Base-by-base conservation (phyloP, 1,140 invertebrate genomes). In the Calephelis nemesis region DNA sequence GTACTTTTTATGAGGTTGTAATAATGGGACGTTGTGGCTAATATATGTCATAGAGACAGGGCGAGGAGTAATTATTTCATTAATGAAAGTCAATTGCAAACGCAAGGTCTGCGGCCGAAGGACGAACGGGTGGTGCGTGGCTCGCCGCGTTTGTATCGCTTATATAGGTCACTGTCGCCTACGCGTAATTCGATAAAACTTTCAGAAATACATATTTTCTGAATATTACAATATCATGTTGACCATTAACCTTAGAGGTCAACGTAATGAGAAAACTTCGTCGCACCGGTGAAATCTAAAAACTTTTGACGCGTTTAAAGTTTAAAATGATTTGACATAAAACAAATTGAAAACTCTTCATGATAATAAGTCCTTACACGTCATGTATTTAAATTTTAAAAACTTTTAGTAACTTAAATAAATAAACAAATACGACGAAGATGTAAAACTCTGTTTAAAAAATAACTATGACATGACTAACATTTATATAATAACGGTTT, bases 131-230 rank as follows among this genome's bases (percentile, higher is more conserved):
- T 75, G 74, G 76, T 76, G 78, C 76, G 78, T 76, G 75, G 76
- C 78, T 74, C 75, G 78, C 74, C 78, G 68, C 79, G 75, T 74
- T 74, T 79, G 70, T 68, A 75, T 71, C 70, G 68, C 62, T 77
- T 78, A 89, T 87, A 79, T 88, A 84, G 88, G 87, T 91, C 88
- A 91, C 81, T 85, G 82, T 77, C 84, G 85, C 83, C 86, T 82
- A 87, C 82, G 83, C 82, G 85, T 80, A 79, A 90, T 84, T 86
- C 85, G 77, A 87, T 87, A 85, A 84, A 88, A 88, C 84, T 82
- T 86, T 81, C 76, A 78, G 11, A 49, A 52, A 42, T 45, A 13
- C 9, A 52, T 58, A 30, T 39, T 11, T 39, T 39, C 12, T 19
- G 19, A 30, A 4, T 30, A 30, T 30, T 58, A 58, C 19, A 7